Percentiles rank a stretch among this genome's conserved stretches.
phyloP scores from a whole-genome alignment of 2,797 vertebrate species.

The Aviceda leuphotes region DNA sequence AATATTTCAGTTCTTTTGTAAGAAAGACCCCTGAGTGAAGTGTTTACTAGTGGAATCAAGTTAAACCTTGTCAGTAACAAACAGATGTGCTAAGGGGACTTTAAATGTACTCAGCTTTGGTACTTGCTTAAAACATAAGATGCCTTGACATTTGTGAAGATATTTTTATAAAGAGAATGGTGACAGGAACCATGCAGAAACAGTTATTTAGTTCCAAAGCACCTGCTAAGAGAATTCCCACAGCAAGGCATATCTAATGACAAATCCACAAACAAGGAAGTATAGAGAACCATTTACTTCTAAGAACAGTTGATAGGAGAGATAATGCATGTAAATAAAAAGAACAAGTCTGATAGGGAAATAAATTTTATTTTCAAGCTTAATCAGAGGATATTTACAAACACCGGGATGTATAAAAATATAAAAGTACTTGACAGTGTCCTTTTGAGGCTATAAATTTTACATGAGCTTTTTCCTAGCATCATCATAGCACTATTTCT shows the following conservation, averaged over 20 bases:
- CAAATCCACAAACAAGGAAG: not conserved
- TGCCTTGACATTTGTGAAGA: not conserved
- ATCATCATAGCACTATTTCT: constrained; percentile 69
- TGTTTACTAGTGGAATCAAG: not conserved
- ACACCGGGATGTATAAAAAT: constrained; percentile 80
- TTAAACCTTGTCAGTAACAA: not conserved
- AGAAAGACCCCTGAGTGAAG: not conserved
- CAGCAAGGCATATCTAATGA: not conserved
- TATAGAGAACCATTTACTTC: not conserved
- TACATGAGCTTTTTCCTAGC: constrained; percentile 76
- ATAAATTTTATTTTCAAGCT: constrained; percentile 82
- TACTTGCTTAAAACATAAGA: not conserved
- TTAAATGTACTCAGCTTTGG: not conserved
- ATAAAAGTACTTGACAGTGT: constrained; percentile 80
- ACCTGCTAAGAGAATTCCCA: not conserved
- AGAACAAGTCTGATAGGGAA: constrained; percentile 73
- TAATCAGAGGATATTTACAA: constrained; percentile 81
- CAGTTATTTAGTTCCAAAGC: not conserved
- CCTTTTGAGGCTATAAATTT: constrained; percentile 73
- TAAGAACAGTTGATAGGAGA: not conserved
- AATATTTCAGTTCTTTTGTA: not conserved
- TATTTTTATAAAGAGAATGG: not conserved
- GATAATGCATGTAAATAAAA: not conserved
- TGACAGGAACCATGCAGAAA: not conserved
- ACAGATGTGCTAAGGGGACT: not conserved